Evolutionary conservation across 2,888 invertebrate species (phyloP).

Genomic region (Drosophila engyochracea): DNA sequence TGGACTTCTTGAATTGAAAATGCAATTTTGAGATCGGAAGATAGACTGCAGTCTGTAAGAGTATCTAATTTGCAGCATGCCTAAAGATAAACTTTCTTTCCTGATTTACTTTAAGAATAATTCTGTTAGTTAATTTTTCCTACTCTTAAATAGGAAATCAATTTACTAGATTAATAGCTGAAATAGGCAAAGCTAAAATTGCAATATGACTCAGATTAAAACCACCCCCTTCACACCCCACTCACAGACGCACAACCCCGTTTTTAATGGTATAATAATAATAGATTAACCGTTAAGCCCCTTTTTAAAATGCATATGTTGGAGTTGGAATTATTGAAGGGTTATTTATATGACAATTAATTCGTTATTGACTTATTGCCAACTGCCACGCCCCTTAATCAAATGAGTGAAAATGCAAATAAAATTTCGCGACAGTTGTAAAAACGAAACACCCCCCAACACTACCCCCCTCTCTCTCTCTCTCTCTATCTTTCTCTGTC

Average conservation of each 20-base stretch:
- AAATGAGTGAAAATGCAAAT: conserved; percentile 46
- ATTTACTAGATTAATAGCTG: neutral
- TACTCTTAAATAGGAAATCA: neutral
- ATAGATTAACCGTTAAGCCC: conserved; percentile 37
- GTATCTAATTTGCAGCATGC: neutral
- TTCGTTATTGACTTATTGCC: conserved; percentile 61
- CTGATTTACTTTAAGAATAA: neutral
- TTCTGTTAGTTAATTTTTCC: neutral
- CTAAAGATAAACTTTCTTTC: neutral
- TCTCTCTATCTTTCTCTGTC: neutral
- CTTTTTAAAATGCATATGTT: conserved; percentile 41
- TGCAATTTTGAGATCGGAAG: too few relatives aligned
- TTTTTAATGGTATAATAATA: conserved; percentile 9
- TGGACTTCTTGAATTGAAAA: too few relatives aligned
- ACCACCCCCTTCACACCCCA: conserved; percentile 7
- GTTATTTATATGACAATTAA: conserved; percentile 59
- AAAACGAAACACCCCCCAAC: neutral
- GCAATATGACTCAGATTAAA: conserved; percentile 22
- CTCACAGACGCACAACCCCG: conserved; percentile 3
- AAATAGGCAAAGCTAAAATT: conserved; percentile 9
- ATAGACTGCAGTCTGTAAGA: neutral
- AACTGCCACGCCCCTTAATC: conserved; percentile 45
- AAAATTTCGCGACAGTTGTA: conserved; percentile 54
- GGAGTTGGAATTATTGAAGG: conserved; percentile 42
- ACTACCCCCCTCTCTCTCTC: neutral